Evolutionary conservation across 2,888 invertebrate species (phyloP).

Genomic region (Drosophila infuscata): DNA sequence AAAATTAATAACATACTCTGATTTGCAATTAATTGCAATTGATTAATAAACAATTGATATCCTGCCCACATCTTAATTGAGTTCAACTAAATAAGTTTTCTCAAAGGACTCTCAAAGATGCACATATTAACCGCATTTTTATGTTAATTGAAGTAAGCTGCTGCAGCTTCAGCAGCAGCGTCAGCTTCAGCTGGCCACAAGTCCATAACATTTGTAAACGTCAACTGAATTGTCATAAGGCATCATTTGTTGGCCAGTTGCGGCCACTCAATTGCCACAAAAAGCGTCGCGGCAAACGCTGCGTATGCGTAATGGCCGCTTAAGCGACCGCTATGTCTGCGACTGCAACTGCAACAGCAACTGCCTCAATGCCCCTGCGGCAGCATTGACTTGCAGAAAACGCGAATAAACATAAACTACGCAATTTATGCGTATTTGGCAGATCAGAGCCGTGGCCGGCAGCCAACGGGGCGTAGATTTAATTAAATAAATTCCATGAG

Average conservation of each 20-base stretch:
- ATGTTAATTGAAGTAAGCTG: slow-evolving; percentile 41
- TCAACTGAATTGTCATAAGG: slow-evolving; percentile 63
- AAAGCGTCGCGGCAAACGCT: slow-evolving; percentile 20
- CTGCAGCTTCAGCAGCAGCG: slow-evolving; percentile 13
- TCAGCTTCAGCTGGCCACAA: slow-evolving; percentile 12
- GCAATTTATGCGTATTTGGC: slow-evolving; percentile 76
- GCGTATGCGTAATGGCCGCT: slow-evolving; percentile 65
- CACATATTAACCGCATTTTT: slow-evolving; percentile 33
- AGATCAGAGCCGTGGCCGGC: slow-evolving; percentile 49
- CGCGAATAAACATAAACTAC: slow-evolving; percentile 65
- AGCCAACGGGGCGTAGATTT: slow-evolving; percentile 75
- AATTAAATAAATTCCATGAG: slow-evolving; percentile 80
- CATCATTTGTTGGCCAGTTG: slow-evolving; percentile 53
- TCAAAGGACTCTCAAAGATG: background rate
- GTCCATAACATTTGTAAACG: slow-evolving; percentile 48
- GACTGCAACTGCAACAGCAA: slow-evolving; percentile 36
- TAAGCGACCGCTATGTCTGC: slow-evolving; percentile 33
- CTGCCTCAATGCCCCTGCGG: slow-evolving; percentile 41
- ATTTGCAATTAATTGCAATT: background rate
- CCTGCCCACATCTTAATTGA: background rate
- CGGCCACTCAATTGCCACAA: background rate
- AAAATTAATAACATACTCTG: background rate
- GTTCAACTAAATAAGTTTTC: background rate
- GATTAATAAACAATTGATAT: background rate
- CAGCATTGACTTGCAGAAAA: background rate